Evolutionary conservation across 2,888 invertebrate species (phyloP), one percentile per base, ranked within the genome.

Genomic region (Adelphocoris suturalis): DNA sequence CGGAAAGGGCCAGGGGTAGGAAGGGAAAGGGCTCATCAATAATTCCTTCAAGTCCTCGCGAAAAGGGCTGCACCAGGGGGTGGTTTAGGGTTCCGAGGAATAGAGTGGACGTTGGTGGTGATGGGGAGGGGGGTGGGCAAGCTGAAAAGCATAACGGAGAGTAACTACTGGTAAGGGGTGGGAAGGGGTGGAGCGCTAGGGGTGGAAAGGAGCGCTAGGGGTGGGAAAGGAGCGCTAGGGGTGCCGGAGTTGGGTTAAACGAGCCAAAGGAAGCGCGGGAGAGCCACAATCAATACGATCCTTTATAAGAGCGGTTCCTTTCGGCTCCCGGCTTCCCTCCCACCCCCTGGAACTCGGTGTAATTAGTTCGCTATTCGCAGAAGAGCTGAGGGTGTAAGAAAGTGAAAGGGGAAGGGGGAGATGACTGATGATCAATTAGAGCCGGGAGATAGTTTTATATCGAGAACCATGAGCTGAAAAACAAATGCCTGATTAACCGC

Each of bases 281-380:
- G 68, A 68, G 68, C 68, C 68, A 68, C 68, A 68, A 68, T 68
- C 68, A 68, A 68, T 68, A 68, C 68, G 68, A 68, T 68, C 68
- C 68, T 68, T 68, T 68, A 68, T 68, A 68, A 68, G 19, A 68
- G 68, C 68, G n/a, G 57, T 57, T n/a, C 57, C 57, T 57, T 57
- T 57, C 57, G 57, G 57, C n/a, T 57, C 57, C 57, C 37, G 37
- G 7, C 52, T 11, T 16, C 52, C 68, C 68, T 12, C 3, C 68
- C 23, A 19, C 2, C 27, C 68, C 19, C 12, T 13, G 9, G 11
- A 5, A 68, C 68, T 7, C 27, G 19, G 19, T 27, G 68, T 68
- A 68, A 68, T 68, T 68, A 68, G 68, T 68, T 23, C 68, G 68
- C 68, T 68, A 68, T 68, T 68, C 68, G 68, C 0, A 23, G 68